Base-by-base conservation (phyloP, 2,797 vertebrate species). In the Sciurus vulgaris region DNA sequence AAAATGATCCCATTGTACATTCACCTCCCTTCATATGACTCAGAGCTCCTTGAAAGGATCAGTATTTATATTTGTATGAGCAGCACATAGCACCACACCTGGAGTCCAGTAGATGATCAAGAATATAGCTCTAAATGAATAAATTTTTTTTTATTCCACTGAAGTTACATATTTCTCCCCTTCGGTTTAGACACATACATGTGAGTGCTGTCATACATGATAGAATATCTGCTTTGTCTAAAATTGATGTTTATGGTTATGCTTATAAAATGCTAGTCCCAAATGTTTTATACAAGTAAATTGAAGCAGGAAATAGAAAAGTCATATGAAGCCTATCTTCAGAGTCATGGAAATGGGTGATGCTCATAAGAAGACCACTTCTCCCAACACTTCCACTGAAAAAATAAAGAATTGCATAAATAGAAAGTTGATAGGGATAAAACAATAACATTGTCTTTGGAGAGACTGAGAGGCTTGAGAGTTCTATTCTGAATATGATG, bases 11-110 rank as follows among this genome's bases (percentile, higher is more conserved):
- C 65, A 63, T 94, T 33, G 49, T 59, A 44, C 38, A 82, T 82
- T 84, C 56, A 77, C 84, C 28, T 88, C 33, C 77, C 54, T 87
- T 86, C 35, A 35, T 24, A 82, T 93, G 69, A 89, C 49, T 94
- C 59, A 83, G 67, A 96, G n/a, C 24, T 93, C 83, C 35, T 94
- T 87, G 61, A 91, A 95, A 63, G 65, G 38, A 73, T 61, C 20
- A 78, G 47, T 84, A 41, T 91, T 96, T 94, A 41, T 87, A 72
- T 89, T 95, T 95, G 17, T 59, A 56, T 38, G 26, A 93, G 82
- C n/a, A 96, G 28, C 69, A 78, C 17, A 56, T 56, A 33, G 44
- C 35, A 84, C 28, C 89, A 26, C 0, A 3, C 28, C 56, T 65
- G 20, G 93, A 85, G 28, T 82, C 51, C 30, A n/a, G 28, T 63